Evolutionary conservation across 2,888 invertebrate species (phyloP).

Genomic region (Metopia argyrocephala): DNA sequence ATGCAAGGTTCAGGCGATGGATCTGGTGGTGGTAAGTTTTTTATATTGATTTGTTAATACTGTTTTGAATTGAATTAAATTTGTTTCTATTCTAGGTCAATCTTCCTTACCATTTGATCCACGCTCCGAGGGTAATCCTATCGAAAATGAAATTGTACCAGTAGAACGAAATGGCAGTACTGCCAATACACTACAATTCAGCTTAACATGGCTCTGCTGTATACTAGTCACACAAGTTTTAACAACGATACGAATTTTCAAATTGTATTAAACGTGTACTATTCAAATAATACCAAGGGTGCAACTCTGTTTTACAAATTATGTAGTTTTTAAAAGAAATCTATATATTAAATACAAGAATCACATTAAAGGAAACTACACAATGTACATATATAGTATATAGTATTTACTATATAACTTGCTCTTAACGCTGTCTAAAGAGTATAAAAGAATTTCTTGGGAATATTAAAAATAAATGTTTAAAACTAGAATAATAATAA

Average conservation of each 20-base stretch:
- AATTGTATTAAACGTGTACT: slow-evolving; percentile 51
- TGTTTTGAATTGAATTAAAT: not conserved
- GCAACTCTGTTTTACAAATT: slow-evolving; percentile 64
- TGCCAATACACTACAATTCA: slow-evolving; percentile 55
- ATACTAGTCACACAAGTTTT: slow-evolving; percentile 60
- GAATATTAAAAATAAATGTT: slow-evolving; percentile 34
- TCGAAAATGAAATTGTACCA: slow-evolving; percentile 65
- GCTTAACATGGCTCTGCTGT: slow-evolving; percentile 38
- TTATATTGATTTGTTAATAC: not conserved
- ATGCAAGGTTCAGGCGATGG: slow-evolving; percentile 77
- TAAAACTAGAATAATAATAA: not conserved
- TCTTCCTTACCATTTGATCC: slow-evolving; percentile 69
- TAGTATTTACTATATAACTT: too few relatives aligned
- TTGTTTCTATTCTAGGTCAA: slow-evolving; percentile 65
- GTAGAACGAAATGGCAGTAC: slow-evolving; percentile 52
- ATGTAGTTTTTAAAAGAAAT: slow-evolving; percentile 58
- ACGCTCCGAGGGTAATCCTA: slow-evolving; percentile 66
- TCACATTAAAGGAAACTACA: not conserved
- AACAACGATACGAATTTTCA: slow-evolving; percentile 62
- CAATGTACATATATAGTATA: slow-evolving; percentile 44
- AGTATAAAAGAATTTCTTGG: slow-evolving; percentile 50
- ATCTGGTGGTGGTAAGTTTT: slow-evolving; percentile 74
- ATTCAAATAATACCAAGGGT: slow-evolving; percentile 57
- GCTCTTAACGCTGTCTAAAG: slow-evolving; percentile 62
- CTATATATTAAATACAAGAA: slow-evolving; percentile 3